A percentile compares a stretch with the other conserved stretches of the same genome.
phyloP scores from a whole-genome alignment of 2,113 vertebrate species.

The Poeciliopsis turrubarensis region DNA sequence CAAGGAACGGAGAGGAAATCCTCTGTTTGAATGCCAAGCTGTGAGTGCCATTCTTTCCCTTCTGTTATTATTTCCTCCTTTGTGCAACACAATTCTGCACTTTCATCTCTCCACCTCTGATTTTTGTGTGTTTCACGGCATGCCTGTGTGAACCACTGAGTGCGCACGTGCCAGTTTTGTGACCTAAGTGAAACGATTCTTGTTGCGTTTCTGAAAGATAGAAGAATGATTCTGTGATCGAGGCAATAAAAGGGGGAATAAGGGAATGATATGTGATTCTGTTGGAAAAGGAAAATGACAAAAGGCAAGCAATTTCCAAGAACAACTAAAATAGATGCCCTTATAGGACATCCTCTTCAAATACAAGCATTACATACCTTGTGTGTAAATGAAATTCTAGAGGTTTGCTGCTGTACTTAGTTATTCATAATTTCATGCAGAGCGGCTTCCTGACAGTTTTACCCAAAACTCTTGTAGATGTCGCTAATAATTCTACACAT shows the following conservation, averaged over 20 bases:
- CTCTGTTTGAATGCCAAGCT: slow-evolving; percentile 76
- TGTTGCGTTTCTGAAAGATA: slow-evolving; percentile 8
- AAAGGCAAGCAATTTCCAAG: background rate
- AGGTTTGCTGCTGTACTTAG: background rate
- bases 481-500: background rate
- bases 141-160: slow-evolving; percentile 4
- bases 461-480: background rate
- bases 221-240: slow-evolving; percentile 31
- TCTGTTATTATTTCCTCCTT: slow-evolving; percentile 60
- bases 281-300: background rate
- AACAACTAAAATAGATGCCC: background rate
- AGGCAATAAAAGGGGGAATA: too few relatives aligned
- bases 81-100: slow-evolving; percentile 51
- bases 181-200: slow-evolving; percentile 21
- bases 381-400: background rate
- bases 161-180: slow-evolving; percentile 29
- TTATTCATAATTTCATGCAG: background rate
- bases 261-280: background rate
- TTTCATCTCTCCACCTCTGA: slow-evolving; percentile 42
- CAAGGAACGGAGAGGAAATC: slow-evolving; percentile 78
- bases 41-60: slow-evolving; percentile 60
- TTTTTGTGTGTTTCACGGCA: slow-evolving; percentile 2
- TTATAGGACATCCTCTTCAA: background rate
- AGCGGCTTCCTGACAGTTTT: background rate
- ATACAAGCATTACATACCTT: background rate